A percentile compares a stretch with the other conserved stretches of the same genome.
phyloP scores from a whole-genome alignment of 2,797 vertebrate species.

The Pseudochaenichthys georgianus region DNA sequence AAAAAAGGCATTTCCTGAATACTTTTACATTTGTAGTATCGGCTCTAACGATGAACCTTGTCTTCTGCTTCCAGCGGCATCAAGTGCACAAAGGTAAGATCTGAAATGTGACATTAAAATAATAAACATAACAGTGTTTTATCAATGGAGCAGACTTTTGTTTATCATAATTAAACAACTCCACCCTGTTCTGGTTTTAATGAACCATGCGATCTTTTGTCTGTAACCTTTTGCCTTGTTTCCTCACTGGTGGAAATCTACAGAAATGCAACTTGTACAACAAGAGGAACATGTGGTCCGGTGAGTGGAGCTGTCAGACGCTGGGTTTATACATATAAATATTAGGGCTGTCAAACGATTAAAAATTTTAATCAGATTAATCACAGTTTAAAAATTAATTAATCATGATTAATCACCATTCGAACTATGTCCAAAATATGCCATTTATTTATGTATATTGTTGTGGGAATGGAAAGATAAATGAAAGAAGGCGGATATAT shows the following conservation, averaged over 20 bases:
- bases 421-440: too few species aligned
- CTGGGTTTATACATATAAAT: too few species aligned
- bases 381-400: too few species aligned
- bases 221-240: not conserved
- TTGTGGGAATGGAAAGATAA: too few species aligned
- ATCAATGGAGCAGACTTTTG: too few species aligned
- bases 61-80: constrained; percentile 46
- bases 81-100: constrained; percentile 55
- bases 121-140: too few species aligned
- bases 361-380: too few species aligned
- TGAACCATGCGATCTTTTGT: not conserved
- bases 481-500: too few species aligned
- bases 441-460: too few species aligned
- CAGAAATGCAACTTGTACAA: constrained; percentile 54
- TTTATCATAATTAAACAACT: not conserved
- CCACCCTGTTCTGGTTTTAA: not conserved
- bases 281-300: constrained; percentile 29
- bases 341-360: too few species aligned
- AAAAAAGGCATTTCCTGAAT: not conserved
- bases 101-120: not conserved
- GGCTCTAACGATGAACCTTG: constrained; percentile 19
- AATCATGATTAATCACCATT: too few species aligned
- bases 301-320: constrained; percentile 48
- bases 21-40: not conserved
- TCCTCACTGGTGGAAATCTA: constrained; percentile 11